Evolutionary conservation across 1,140 invertebrate species (phyloP).

Genomic region (Phocides pigmalion): DNA sequence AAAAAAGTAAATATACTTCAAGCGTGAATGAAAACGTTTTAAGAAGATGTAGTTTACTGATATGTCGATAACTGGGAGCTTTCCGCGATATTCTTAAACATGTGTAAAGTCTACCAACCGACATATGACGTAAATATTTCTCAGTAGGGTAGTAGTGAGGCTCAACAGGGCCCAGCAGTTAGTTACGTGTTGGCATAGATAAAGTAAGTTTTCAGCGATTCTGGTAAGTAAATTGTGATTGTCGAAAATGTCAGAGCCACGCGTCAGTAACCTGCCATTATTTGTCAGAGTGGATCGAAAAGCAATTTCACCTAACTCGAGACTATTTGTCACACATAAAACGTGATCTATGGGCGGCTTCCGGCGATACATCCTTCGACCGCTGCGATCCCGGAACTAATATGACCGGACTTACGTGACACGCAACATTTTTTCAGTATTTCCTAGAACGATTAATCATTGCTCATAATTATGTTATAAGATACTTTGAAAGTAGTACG

Average conservation of each 20-base stretch:
- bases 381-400: constrained; percentile 39
- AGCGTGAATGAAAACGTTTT: too few relatives aligned
- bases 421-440: constrained; percentile 17
- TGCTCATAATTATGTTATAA: constrained; percentile 6
- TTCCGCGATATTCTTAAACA: too few relatives aligned
- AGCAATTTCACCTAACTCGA: constrained; percentile 77
- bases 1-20: too few relatives aligned
- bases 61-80: too few relatives aligned
- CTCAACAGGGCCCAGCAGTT: too few relatives aligned
- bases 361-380: constrained; percentile 52
- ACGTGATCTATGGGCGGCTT: constrained; percentile 69
- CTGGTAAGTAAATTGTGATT: constrained; percentile 66
- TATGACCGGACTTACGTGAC: constrained; percentile 31
- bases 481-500: too few relatives aligned
- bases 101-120: too few relatives aligned
- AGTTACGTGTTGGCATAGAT: too few relatives aligned
- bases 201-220: constrained; percentile 14
- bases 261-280: constrained; percentile 75
- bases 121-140: too few relatives aligned
- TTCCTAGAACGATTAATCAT: constrained; percentile 1
- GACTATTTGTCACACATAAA: constrained; percentile 81
- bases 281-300: constrained; percentile 78
- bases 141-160: too few relatives aligned
- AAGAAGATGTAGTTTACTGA: too few relatives aligned
- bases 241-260: constrained; percentile 64